Conservation (phyloP, 2,888 invertebrate genomes). For the Oscheius sp. region DNA sequence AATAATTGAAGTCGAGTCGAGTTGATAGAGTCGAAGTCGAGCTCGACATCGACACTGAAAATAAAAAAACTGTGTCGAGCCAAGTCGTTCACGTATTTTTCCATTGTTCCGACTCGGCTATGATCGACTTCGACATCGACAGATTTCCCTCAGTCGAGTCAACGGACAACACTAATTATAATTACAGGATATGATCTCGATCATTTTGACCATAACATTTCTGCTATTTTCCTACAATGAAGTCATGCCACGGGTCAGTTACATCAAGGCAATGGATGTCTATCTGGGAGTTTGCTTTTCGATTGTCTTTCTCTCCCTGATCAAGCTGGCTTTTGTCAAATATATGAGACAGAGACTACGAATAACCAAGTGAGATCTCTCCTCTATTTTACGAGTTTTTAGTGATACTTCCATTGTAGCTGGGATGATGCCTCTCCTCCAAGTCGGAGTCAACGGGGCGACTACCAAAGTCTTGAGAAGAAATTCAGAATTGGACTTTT, state of each 20-base stretch:
- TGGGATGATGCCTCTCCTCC: conserved; percentile 63
- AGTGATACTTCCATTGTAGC: conserved; percentile 69
- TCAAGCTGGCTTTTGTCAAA: conserved; percentile 71
- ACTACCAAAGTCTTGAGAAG: conserved; percentile 3
- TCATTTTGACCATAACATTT: conserved; percentile 72
- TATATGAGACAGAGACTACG: conserved; percentile 69
- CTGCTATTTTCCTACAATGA: conserved; percentile 72
- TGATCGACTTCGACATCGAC: no score
- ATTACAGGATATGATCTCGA: conserved; percentile 71
- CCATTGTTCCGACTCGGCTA: no score
- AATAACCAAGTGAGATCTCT: conserved; percentile 52
- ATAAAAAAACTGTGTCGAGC: no score
- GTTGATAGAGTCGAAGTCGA: no score
- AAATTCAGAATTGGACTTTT: conserved; percentile 44
- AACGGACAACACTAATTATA: no score
- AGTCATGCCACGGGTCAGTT: conserved; percentile 73
- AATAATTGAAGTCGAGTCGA: no score
- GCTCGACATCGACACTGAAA: no score
- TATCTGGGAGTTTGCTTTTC: conserved; percentile 70
- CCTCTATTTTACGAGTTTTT: conserved; percentile 13
- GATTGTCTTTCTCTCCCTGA: conserved; percentile 72
- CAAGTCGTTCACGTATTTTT: no score
- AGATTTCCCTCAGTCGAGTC: no score
- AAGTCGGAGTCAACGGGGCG: conserved; percentile 15
- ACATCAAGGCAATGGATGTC: conserved; percentile 69